phyloP scores from a whole-genome alignment of 2,888 invertebrate species.

The Pseudeuparius sepicola region DNA sequence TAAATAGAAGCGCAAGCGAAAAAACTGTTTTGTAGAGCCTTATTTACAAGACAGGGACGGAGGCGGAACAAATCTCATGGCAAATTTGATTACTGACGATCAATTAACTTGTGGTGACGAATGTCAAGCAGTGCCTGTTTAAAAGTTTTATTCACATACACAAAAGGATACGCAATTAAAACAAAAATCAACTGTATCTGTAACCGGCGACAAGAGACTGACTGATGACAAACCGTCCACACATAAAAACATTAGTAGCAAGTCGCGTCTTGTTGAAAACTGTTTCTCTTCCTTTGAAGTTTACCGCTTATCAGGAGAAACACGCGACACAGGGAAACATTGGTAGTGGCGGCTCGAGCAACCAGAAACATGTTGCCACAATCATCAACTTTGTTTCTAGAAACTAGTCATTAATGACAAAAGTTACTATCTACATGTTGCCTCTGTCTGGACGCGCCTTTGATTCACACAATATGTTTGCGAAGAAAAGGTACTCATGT shows the following conservation, averaged over 20 bases:
- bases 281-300: slow-evolving; percentile 2
- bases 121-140: no score
- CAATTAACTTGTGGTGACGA: slow-evolving; percentile 2
- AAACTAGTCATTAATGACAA: slow-evolving; percentile 2
- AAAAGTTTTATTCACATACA: no score
- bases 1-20: slow-evolving; percentile 3
- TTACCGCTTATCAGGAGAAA: slow-evolving; percentile 2
- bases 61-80: slow-evolving; percentile 2
- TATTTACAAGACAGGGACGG: slow-evolving; percentile 1
- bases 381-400: slow-evolving; percentile 3
- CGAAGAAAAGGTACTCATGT: no score
- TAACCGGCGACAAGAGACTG: slow-evolving; percentile 2
- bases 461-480: not conserved
- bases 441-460: slow-evolving; percentile 1
- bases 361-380: slow-evolving; percentile 2
- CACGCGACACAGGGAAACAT: slow-evolving; percentile 3
- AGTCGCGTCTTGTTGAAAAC: slow-evolving; percentile 3
- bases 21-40: slow-evolving; percentile 1
- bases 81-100: slow-evolving; percentile 1
- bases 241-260: slow-evolving; percentile 1
- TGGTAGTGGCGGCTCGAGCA: slow-evolving; percentile 1
- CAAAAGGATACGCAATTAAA: no score
- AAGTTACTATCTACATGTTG: slow-evolving; percentile 2
- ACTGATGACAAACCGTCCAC: slow-evolving; percentile 3
- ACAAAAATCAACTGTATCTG: not conserved